phyloP scores from a whole-genome alignment of 2,888 invertebrate species.

The Nycteola revayana region DNA sequence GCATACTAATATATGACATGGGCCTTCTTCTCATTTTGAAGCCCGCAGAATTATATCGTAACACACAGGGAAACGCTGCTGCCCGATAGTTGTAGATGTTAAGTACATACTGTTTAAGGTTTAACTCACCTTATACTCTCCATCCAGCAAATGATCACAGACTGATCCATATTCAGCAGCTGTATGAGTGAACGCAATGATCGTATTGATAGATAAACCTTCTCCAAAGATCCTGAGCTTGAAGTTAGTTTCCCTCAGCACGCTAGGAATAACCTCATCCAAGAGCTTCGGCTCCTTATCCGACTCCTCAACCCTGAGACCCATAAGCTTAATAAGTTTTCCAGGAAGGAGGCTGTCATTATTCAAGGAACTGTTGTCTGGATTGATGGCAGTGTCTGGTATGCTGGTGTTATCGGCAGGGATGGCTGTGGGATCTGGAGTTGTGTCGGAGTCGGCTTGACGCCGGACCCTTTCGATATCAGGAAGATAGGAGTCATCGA shows the following conservation, averaged over 20 bases:
- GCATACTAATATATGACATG: no score
- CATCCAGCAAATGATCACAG: conserved; percentile 48
- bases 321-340: conserved; percentile 42
- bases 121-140: conserved; percentile 58
- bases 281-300: conserved; percentile 65
- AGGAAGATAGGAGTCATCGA: background rate
- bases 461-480: conserved; percentile 7
- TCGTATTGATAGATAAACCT: conserved; percentile 50
- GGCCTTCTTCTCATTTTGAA: no score
- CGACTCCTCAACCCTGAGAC: conserved; percentile 62
- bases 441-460: conserved; percentile 7
- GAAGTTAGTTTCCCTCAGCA: conserved; percentile 53
- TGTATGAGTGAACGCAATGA: conserved; percentile 62
- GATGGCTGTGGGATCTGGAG: background rate
- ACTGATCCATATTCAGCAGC: conserved; percentile 38
- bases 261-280: conserved; percentile 65
- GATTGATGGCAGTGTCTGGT: background rate
- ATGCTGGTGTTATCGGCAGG: no score
- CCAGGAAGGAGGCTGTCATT: background rate
- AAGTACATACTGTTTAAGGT: no score
- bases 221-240: conserved; percentile 60
- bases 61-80: no score
- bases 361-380: conserved; percentile 2
- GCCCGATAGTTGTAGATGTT: no score
- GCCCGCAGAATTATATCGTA: no score